Percentiles rank a stretch among this genome's conserved stretches.
These are phyloP conservation scores for Dysmachus trigonus DNA, from an alignment of 2,888 invertebrate species.

Conservation along the genomic window DNA sequence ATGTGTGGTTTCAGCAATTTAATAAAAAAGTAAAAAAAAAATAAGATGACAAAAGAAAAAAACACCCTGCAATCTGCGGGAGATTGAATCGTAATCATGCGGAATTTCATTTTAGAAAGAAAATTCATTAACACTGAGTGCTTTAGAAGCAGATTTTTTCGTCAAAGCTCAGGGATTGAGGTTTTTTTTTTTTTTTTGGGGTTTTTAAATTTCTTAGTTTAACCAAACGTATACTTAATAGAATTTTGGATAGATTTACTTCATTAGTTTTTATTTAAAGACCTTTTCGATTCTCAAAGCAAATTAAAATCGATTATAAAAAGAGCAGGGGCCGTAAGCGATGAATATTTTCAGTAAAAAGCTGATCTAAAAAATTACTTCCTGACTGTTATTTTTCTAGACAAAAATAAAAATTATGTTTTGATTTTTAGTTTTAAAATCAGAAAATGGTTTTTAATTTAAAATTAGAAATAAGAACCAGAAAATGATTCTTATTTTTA, in stretches of 20 bases:
- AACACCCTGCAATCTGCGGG: background rate
- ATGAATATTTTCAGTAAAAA: too few relatives aligned
- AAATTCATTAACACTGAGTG: background rate
- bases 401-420: too few relatives aligned
- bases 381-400: too few relatives aligned
- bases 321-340: too few relatives aligned
- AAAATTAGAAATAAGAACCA: too few relatives aligned
- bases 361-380: too few relatives aligned
- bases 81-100: background rate
- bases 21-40: background rate
- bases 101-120: background rate
- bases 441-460: too few relatives aligned
- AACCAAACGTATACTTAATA: background rate
- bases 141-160: background rate
- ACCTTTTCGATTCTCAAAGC: background rate
- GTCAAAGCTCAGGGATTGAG: background rate
- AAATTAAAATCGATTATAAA: too few relatives aligned
- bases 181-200: too few relatives aligned
- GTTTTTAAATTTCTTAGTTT: background rate
- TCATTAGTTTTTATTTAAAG: background rate
- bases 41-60: too few relatives aligned
- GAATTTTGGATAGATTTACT: background rate
- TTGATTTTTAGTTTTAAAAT: too few relatives aligned
- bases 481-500: too few relatives aligned
- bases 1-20: background rate